Percentiles rank a stretch among this genome's conserved stretches.
These are phyloP conservation scores for Irena cyanogastra DNA, from an alignment of 2,113 vertebrate species.

Conservation along the genomic window DNA sequence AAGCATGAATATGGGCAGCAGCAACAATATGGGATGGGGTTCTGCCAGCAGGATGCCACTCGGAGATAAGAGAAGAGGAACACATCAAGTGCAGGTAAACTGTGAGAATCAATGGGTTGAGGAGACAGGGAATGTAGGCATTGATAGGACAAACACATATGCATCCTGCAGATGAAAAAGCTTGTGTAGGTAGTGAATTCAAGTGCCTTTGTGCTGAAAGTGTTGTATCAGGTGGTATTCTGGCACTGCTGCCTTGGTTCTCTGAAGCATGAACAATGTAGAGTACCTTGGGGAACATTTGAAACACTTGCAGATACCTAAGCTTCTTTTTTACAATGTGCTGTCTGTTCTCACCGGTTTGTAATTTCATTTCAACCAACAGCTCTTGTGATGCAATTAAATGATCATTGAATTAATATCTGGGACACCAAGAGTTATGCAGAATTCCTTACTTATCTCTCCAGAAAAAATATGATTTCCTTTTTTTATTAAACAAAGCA, in stretches of 20 bases:
- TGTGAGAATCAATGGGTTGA: background rate
- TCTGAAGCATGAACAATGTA: background rate
- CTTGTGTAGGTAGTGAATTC: background rate
- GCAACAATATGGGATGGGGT: background rate
- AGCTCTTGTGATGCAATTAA: conserved; percentile 22
- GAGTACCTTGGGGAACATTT: background rate
- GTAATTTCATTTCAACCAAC: conserved; percentile 8
- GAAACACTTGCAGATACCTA: background rate
- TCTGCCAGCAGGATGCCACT: background rate
- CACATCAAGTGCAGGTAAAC: background rate
- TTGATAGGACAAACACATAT: background rate
- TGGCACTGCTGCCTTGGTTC: background rate
- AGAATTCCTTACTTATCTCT: background rate
- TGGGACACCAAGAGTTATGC: background rate
- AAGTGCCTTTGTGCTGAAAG: background rate
- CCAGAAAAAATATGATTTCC: background rate
- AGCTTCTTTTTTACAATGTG: background rate
- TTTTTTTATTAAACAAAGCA: background rate
- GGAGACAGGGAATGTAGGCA: background rate
- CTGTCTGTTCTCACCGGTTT: background rate
- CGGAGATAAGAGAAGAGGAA: background rate
- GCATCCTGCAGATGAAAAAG: background rate
- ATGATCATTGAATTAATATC: background rate
- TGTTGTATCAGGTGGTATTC: background rate
- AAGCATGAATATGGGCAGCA: background rate